These are phyloP conservation scores for Drosophila lacertosa DNA, from an alignment of 1,140 invertebrate genomes.

Conservation along the genomic window DNA sequence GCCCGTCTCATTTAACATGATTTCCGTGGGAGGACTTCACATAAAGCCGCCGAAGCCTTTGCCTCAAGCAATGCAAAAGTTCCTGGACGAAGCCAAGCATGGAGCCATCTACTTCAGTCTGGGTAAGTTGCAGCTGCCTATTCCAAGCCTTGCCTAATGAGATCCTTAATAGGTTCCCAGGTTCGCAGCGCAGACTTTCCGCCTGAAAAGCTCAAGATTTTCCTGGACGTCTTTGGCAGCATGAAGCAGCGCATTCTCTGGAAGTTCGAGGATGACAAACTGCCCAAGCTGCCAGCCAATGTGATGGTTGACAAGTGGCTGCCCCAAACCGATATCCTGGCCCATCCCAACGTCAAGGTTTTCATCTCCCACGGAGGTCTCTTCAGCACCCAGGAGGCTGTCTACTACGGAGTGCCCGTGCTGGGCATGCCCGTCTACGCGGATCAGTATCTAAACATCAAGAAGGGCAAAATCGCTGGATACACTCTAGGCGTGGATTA, in stretches of 20 bases:
- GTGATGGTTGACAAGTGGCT: conserved; percentile 87
- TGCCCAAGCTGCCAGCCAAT: conserved; percentile 85
- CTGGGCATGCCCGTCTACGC: conserved; percentile 87
- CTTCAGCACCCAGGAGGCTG: conserved; percentile 86
- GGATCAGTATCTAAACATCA: conserved; percentile 84
- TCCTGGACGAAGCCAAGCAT: no score
- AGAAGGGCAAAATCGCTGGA: conserved; percentile 44
- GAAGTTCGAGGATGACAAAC: conserved; percentile 86
- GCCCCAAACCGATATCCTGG: conserved; percentile 87
- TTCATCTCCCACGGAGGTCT: conserved; percentile 88
- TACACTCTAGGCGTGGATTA: conserved; percentile 64
- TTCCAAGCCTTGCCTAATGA: no score
- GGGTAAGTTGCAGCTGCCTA: not conserved
- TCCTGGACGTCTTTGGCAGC: conserved; percentile 85
- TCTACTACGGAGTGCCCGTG: conserved; percentile 86
- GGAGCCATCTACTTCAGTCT: no score
- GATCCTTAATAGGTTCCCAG: conserved; percentile 61
- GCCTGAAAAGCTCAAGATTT: conserved; percentile 19
- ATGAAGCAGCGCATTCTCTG: conserved; percentile 86
- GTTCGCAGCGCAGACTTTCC: conserved; percentile 3
- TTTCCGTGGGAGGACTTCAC: conserved; percentile 85
- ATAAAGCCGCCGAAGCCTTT: conserved; percentile 77
- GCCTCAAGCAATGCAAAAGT: conserved; percentile 63
- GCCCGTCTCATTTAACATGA: conserved; percentile 47
- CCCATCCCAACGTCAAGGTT: conserved; percentile 86